Evolutionary conservation across 2,113 vertebrate species (phyloP), one percentile per base, ranked within the genome.

Genomic region (Podarcis raffonei): DNA sequence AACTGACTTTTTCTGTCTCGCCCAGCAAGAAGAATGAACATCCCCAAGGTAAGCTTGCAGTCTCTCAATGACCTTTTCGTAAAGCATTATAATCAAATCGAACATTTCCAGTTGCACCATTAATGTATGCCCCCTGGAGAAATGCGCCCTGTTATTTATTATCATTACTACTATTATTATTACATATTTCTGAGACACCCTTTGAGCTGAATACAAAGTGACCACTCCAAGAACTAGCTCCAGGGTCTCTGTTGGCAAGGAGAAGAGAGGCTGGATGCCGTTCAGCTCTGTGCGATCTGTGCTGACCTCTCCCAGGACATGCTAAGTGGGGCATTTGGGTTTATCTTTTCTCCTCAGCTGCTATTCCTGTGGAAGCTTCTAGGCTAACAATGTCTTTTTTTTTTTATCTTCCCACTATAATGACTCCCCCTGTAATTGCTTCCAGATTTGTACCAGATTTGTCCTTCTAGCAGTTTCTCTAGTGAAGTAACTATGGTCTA

Each of bases 81-180:
- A 94, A 95, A 96, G 96, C 95, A 96, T 98, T 97, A 97, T 96
- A 96, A 97, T 98, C 97, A 97, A 97, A 95, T 94, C 93, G 95
- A 96, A 96, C 94, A 94, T 96, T 96, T 96, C 95, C 96, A 96
- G 96, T 96, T 97, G 96, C 96, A 95, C 96, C 95, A 90, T 95
- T 95, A 96, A 96, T 93, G 91, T 92, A 91, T 95, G 95, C 96
- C 97, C 96, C 89, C 23, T 94, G 96, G 96, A 96, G 92, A 96
- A 94, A 95, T 91, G 91, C 87, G 23, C 87, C 93, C 92, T 92
- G 94, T 93, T 96, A 91, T 90, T 93, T 94, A 93, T 93, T 94
- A 82, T 82, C 84, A 82, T 89, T 90, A 77, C 66, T 90, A 35
- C 37, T 89, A 48, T 27, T 48, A 94, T 25, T 93, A 94, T 89